phyloP scores from a whole-genome alignment of 64 coral and sea anemone species.

The Montipora efflorescens region DNA sequence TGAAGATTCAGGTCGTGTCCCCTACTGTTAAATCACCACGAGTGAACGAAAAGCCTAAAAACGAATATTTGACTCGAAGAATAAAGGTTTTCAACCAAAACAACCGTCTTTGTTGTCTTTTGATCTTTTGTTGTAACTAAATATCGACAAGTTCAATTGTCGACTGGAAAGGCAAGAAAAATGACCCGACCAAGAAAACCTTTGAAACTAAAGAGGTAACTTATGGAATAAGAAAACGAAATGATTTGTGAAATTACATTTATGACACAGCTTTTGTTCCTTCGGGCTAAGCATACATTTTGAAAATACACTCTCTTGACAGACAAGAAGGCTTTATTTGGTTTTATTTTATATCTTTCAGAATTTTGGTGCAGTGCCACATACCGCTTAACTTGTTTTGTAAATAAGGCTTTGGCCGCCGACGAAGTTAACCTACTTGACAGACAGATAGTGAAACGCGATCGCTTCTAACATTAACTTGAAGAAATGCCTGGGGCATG shows the following conservation, averaged over 20 bases:
- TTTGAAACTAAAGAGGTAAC: background rate
- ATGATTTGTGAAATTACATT: background rate
- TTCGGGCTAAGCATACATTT: background rate
- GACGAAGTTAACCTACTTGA: conserved; percentile 2
- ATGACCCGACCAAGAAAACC: conserved; percentile 12
- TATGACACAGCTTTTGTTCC: background rate
- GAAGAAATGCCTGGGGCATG: conserved; percentile 1
- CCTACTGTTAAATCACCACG: conserved; percentile 76
- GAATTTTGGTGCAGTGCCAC: background rate
- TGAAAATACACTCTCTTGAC: background rate
- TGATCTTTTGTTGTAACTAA: conserved; percentile 24
- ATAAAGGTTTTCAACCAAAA: conserved; percentile 41
- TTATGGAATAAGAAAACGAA: background rate
- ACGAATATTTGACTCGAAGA: conserved; percentile 38
- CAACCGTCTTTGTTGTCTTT: conserved; percentile 38
- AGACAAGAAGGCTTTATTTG: background rate
- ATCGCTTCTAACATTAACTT: conserved; percentile 36
- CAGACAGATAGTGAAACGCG: background rate
- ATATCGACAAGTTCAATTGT: conserved; percentile 37
- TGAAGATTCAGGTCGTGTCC: conserved; percentile 28
- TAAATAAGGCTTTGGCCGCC: conserved; percentile 22
- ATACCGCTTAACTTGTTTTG: conserved; percentile 32
- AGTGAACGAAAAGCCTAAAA: conserved; percentile 25
- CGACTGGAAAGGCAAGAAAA: background rate
- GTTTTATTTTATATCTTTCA: background rate